Percentiles rank a stretch among this genome's conserved stretches.
These are phyloP conservation scores for Empis stercorea DNA, from an alignment of 2,888 invertebrate genomes.

Conservation along the genomic window DNA sequence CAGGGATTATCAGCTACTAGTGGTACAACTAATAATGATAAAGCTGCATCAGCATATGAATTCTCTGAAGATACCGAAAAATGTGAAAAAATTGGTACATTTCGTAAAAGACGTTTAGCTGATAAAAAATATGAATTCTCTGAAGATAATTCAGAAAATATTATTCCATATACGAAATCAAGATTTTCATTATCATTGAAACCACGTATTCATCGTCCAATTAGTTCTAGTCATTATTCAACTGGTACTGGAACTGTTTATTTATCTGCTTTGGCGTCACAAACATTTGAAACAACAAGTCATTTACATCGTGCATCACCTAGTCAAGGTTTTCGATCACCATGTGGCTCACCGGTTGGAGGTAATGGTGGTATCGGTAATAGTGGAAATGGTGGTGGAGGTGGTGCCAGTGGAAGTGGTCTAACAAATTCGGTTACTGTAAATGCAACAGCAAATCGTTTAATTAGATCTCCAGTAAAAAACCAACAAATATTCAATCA, in stretches of 20 bases:
- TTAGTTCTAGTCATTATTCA: conserved; percentile 8
- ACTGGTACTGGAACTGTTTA: conserved; percentile 8
- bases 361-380: conserved; percentile 7
- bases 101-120: conserved; percentile 69
- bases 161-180: conserved; percentile 38
- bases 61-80: conserved; percentile 74
- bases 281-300: conserved; percentile 17
- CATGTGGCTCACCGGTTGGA: conserved; percentile 31
- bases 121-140: conserved; percentile 89
- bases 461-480: conserved; percentile 25
- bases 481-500: conserved; percentile 20
- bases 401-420: conserved; percentile 7
- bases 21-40: conserved; percentile 23
- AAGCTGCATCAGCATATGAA: conserved; percentile 50
- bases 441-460: conserved; percentile 5
- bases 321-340: conserved; percentile 33
- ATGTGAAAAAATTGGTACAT: conserved; percentile 75
- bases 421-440: not conserved
- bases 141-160: conserved; percentile 58
- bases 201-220: conserved; percentile 6
- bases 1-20: conserved; percentile 17
- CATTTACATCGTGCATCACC: conserved; percentile 19
- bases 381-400: conserved; percentile 10
- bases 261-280: conserved; percentile 10
- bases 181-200: conserved; percentile 10